Evolutionary conservation across 2,113 vertebrate species (phyloP), one percentile per base, ranked within the genome.

Genomic region (Caranx melampygus): DNA sequence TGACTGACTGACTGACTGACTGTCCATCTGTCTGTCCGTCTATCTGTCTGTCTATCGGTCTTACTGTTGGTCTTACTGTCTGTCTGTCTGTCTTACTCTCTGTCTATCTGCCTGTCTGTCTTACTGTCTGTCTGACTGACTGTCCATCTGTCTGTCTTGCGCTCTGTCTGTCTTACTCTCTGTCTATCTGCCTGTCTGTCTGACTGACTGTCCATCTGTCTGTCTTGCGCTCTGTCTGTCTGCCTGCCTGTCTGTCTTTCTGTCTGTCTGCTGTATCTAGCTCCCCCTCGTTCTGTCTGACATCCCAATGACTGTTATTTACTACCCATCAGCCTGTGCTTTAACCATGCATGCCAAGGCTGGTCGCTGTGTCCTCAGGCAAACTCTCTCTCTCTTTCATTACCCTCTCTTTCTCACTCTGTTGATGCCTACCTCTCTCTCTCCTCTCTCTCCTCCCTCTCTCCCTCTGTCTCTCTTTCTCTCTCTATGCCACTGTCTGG

Each of bases 291-390:
- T 57, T 72, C 70, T 70, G 82, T 71, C 81, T 75, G 72, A 71
- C 72, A 80, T 47, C 62, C 47, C 52, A 47, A 44, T 62, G 72
- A 47, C 37, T 61, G 66, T 84, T 81, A 84, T 85, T 87, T 87
- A 87, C 74, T 76, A 87, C 77, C 79, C 90, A 59, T 57, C 63
- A 85, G 77, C 75, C 79, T 59, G 72, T 47, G 86, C 69, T 87
- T 52, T 65, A 72, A 63, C 78, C 44, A 45, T 57, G 45, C 83
- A 72, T 1, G 42, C 75, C 77, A 86, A 82, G 60, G 75, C 74
- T 83, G 77, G 40, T 65, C 3, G 5, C 49, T 18, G 9, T 75
- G 82, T 86, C 86, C 84, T 88, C 87, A 69, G 70, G 84, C 75
- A 63, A 84, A 84, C 82, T 62, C 72, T 61, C 69, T n/a, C n/a